These are phyloP conservation scores for Eremophila alpestris DNA, from an alignment of 2,797 vertebrate genomes.

Conservation along the genomic window DNA sequence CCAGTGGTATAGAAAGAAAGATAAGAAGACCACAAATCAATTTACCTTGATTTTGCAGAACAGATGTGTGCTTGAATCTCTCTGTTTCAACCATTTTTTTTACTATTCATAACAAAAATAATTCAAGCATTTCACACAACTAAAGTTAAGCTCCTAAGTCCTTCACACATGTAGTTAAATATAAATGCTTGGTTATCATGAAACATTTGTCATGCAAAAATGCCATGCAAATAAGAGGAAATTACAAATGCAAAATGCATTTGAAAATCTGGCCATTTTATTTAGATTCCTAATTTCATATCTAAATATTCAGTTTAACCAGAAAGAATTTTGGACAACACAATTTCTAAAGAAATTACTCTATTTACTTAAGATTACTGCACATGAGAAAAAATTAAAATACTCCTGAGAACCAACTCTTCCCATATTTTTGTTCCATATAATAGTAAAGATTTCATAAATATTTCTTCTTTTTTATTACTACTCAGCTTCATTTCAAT, in stretches of 20 bases:
- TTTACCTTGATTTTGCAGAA: neutral
- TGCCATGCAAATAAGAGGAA: neutral
- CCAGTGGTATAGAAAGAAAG: neutral
- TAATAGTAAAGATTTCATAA: neutral
- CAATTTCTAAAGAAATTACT: neutral
- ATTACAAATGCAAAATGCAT: neutral
- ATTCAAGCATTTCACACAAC: neutral
- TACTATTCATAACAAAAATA: neutral
- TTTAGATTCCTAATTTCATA: neutral
- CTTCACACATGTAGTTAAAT: neutral
- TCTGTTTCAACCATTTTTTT: neutral
- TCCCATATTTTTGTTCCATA: neutral
- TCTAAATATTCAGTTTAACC: neutral
- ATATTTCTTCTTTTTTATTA: neutral
- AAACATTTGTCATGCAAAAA: neutral
- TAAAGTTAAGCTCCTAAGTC: neutral
- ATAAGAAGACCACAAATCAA: neutral
- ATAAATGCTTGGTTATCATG: neutral
- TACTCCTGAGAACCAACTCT: neutral
- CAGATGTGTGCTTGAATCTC: neutral
- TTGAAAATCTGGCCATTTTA: neutral
- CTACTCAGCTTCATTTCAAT: neutral
- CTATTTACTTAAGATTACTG: neutral
- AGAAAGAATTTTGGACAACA: neutral
- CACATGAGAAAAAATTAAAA: neutral